Percentiles rank a stretch among this genome's conserved stretches.
These are phyloP conservation scores for Carlito syrichta DNA, from an alignment of 2,113 vertebrate species.

Conservation along the genomic window DNA sequence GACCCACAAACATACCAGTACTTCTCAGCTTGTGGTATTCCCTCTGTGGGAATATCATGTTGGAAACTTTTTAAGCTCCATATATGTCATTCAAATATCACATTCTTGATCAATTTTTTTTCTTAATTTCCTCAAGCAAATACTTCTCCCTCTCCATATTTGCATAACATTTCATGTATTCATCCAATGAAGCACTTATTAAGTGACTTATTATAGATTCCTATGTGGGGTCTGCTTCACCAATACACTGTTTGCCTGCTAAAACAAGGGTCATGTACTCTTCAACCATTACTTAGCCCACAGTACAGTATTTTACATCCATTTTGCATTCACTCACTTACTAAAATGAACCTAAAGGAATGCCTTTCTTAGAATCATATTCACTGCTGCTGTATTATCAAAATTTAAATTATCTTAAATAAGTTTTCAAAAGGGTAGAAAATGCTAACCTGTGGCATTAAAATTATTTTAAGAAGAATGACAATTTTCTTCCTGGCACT, in stretches of 20 bases:
- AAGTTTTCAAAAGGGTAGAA: neutral
- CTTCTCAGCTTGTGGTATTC: neutral
- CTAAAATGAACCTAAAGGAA: neutral
- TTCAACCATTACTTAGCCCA: neutral
- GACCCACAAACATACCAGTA: neutral
- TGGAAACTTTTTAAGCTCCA: neutral
- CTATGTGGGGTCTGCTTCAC: neutral
- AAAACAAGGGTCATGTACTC: neutral
- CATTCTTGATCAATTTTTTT: neutral
- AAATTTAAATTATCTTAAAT: neutral
- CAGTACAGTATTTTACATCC: neutral
- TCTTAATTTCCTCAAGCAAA: neutral
- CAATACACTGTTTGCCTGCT: neutral
- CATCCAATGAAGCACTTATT: neutral
- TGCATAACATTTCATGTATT: neutral
- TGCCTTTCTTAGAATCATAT: neutral
- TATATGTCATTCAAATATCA: neutral
- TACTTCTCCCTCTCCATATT: neutral
- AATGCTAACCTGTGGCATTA: constrained; percentile 56
- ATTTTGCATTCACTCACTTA: neutral
- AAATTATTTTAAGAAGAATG: constrained; percentile 30
- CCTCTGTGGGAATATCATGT: neutral
- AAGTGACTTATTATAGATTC: neutral
- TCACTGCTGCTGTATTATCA: neutral
- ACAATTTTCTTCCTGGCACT: constrained; percentile 66